phyloP scores from a whole-genome alignment of 2,113 vertebrate species.

The Lophotis ruficrista region DNA sequence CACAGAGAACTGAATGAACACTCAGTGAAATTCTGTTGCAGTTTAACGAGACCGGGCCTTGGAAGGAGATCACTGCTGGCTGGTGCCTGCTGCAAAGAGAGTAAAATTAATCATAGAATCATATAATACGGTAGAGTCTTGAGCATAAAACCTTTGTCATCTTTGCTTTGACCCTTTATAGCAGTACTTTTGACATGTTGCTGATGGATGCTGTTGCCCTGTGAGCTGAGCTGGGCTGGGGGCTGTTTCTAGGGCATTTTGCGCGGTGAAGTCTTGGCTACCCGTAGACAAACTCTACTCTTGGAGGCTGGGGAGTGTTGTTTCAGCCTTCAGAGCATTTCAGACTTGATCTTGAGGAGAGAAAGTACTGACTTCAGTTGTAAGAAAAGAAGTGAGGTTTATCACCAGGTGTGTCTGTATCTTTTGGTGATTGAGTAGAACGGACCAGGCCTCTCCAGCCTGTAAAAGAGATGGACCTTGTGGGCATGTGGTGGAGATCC shows the following conservation, averaged over 20 bases:
- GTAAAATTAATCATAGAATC: not conserved
- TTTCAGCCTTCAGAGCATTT: not conserved
- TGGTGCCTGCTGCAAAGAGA: not conserved
- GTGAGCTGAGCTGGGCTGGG: not conserved
- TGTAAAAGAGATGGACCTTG: not conserved
- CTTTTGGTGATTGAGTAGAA: not conserved
- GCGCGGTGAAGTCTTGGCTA: not conserved
- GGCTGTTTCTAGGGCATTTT: not conserved
- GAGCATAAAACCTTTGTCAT: not conserved
- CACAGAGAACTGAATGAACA: not conserved
- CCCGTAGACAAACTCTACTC: not conserved
- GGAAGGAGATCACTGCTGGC: not conserved
- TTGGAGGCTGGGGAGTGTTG: not conserved
- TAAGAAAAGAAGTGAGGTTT: not conserved
- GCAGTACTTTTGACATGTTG: not conserved
- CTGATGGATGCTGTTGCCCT: not conserved
- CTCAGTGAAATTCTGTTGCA: slow-evolving; percentile 46
- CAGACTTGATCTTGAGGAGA: not conserved
- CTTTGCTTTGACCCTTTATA: not conserved
- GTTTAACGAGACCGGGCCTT: not conserved
- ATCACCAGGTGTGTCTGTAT: not conserved
- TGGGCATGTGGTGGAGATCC: not conserved
- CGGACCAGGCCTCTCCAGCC: not conserved
- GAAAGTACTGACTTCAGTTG: not conserved
- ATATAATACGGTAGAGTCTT: not conserved